Base-by-base conservation (phyloP, 2,113 vertebrate genomes). In the Scomber scombrus region DNA sequence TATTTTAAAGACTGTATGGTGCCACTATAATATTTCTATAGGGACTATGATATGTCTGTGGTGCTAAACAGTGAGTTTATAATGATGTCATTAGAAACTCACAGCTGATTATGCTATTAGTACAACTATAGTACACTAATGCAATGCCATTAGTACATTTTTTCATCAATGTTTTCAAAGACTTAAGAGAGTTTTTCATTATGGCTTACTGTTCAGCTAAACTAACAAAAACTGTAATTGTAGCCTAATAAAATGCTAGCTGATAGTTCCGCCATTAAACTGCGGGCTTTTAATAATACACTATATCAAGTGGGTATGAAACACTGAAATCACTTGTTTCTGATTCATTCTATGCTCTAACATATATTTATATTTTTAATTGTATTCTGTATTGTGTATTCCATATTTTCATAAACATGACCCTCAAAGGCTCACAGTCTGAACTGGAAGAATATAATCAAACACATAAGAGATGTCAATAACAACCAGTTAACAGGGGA, bases 41-140 rank as follows among this genome's bases (percentile, higher is more conserved):
- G 40, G 18, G 58, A 64, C 57, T 68, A 65, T 77, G 75, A 70
- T 67, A 60, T 57, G 74, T 49, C 63, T 62, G 46, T 57, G 52
- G 52, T 72, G 14, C 47, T 61, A 4, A 49, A 60, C 18, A 40
- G 14, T 11, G 51, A 21, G 12, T 61, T 75, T 23, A 79, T 68
- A 51, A 72, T 61, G 46, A 69, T 21, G 19, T 58, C 46, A 55
- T 64, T 78, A 40, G 7, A 40, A 40, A 40, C 34, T 40, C 34
- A 40, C 34, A 9, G 9, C 8, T 40, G 34, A 40, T 6, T 40
- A 7, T 7, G 34, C 34, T 9, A 40, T 40, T 40, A 40, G 34
- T 40, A 40, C 34, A 40, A 40, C 9, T 40, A 40, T 40, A 40
- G 29, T 75, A 60, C 31, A 40, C 66, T 45, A 62, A 12, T 50